These are phyloP conservation scores for Drosophila monieri DNA, from an alignment of 2,888 invertebrate genomes.

Conservation along the genomic window DNA sequence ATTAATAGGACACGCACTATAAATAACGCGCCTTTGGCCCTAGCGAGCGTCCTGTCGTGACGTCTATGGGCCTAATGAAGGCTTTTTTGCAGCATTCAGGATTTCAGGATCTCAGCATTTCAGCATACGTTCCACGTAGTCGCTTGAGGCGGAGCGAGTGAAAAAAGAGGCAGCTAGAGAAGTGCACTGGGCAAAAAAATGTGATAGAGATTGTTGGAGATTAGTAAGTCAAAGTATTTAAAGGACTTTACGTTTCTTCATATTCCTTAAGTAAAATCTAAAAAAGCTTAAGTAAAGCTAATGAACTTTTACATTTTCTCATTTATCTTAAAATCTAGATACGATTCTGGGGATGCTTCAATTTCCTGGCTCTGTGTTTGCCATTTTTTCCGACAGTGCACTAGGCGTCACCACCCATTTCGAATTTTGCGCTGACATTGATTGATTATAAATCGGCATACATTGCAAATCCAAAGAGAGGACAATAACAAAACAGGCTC, in stretches of 20 bases:
- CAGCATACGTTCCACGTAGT: conserved; percentile 66
- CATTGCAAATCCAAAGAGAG: conserved; percentile 81
- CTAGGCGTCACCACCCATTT: conserved; percentile 50
- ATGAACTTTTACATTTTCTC: not conserved
- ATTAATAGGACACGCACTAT: conserved; percentile 70
- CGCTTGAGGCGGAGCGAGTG: conserved; percentile 26
- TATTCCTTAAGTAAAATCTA: no score
- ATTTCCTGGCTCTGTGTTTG: conserved; percentile 20
- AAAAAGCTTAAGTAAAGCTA: not conserved
- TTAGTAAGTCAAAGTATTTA: no score
- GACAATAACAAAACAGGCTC: conserved; percentile 70
- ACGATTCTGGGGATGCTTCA: not conserved
- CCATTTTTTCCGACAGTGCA: conserved; percentile 19
- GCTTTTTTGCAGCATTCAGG: conserved; percentile 37
- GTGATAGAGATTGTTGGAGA: not conserved
- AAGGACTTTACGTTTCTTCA: no score
- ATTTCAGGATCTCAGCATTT: conserved; percentile 10
- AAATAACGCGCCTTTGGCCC: conserved; percentile 70
- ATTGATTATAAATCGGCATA: conserved; percentile 83
- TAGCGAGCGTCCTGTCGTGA: conserved; percentile 55
- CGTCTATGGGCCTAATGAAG: conserved; percentile 77
- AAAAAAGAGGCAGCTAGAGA: conserved; percentile 31
- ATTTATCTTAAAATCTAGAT: not conserved
- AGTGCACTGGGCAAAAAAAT: conserved; percentile 1
- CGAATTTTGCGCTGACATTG: conserved; percentile 80